phyloP scores from a whole-genome alignment of 2,888 invertebrate genomes.

The Andrena chrysosceles region DNA sequence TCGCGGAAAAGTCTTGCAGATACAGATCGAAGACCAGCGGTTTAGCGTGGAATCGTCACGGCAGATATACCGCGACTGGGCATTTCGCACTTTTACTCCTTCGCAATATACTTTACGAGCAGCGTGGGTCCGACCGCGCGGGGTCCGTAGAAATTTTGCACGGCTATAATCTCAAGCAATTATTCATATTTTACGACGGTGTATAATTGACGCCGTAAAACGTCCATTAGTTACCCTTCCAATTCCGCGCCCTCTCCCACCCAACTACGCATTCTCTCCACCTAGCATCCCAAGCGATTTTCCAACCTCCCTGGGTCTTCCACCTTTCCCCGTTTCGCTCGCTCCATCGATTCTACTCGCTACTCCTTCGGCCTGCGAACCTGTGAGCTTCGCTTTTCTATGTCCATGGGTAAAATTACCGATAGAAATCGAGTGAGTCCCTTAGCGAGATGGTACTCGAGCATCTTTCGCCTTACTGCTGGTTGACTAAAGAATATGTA shows the following conservation, averaged over 20 bases:
- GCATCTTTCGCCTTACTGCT: not conserved
- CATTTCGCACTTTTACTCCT: constrained; percentile 62
- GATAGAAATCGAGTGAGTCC: constrained; percentile 34
- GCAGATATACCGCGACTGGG: constrained; percentile 17
- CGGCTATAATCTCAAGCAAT: constrained; percentile 77
- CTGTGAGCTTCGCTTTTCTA: not conserved
- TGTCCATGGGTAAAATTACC: constrained; percentile 27
- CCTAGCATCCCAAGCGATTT: constrained; percentile 51
- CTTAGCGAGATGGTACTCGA: not conserved
- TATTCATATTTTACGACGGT: constrained; percentile 81
- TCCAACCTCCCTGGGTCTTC: constrained; percentile 24
- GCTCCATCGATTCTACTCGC: constrained; percentile 60
- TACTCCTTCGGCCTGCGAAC: constrained; percentile 28
- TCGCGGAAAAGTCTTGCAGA: not conserved
- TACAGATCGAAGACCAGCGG: not conserved
- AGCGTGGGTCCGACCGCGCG: constrained; percentile 14
- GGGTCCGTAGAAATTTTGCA: constrained; percentile 71
- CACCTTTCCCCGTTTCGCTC: constrained; percentile 1
- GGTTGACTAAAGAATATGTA: too few relatives aligned
- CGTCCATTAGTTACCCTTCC: constrained; percentile 80
- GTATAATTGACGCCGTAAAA: constrained; percentile 82
- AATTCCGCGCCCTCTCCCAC: constrained; percentile 45
- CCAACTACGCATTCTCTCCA: not conserved
- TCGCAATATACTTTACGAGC: constrained; percentile 67
- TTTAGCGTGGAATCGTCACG: not conserved